phyloP scores from a whole-genome alignment of 2,113 vertebrate genomes.

The Malurus cyaneus region DNA sequence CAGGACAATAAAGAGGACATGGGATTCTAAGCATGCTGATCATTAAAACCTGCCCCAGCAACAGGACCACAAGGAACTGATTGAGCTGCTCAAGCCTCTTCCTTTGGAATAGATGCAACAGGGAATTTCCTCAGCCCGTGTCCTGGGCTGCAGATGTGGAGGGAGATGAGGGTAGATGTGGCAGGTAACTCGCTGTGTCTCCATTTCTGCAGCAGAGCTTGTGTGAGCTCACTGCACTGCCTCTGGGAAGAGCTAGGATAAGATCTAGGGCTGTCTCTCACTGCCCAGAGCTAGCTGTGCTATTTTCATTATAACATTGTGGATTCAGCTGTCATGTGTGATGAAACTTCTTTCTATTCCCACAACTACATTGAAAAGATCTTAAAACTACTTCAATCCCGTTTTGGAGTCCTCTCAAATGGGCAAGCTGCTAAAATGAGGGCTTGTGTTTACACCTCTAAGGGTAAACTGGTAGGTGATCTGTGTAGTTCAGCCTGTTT shows the following conservation, averaged over 20 bases:
- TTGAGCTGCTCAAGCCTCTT: neutral
- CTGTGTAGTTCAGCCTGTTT: neutral
- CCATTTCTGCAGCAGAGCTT: neutral
- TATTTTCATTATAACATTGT: neutral
- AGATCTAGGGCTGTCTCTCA: neutral
- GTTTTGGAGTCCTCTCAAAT: neutral
- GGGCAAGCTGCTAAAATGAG: neutral
- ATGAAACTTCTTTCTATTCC: neutral
- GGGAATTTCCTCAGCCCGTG: neutral
- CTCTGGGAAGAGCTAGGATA: neutral
- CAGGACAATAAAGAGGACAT: neutral
- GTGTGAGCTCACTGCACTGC: neutral
- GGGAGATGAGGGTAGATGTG: neutral
- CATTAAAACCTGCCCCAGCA: neutral
- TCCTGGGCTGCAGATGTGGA: neutral
- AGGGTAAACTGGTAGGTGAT: neutral
- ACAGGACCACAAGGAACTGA: neutral
- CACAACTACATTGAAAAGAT: neutral
- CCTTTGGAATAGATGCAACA: neutral
- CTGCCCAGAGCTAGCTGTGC: neutral
- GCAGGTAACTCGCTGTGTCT: neutral
- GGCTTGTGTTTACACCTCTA: neutral
- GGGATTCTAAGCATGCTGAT: neutral
- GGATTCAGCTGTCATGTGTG: neutral
- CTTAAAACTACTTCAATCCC: neutral